A percentile compares a stretch with the other conserved stretches of the same genome.
These are phyloP conservation scores for Mohoua ochrocephala DNA, from an alignment of 2,113 vertebrate genomes.

Conservation along the genomic window DNA sequence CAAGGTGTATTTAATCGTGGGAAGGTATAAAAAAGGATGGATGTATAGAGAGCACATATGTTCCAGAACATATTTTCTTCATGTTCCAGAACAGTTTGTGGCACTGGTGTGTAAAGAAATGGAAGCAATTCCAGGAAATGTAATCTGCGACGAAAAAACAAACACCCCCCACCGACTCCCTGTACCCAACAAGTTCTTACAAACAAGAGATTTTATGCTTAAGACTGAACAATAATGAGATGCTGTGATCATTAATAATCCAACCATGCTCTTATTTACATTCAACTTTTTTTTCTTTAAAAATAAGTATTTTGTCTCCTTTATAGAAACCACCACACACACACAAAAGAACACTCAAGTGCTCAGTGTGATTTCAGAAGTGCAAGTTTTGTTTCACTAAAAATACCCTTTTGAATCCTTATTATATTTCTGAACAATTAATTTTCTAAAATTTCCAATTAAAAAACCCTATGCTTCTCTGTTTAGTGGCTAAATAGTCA, in stretches of 20 bases:
- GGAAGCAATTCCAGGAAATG: background rate
- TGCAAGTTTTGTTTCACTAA: background rate
- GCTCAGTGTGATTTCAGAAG: background rate
- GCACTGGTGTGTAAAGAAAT: background rate
- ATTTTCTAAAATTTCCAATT: background rate
- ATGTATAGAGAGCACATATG: background rate
- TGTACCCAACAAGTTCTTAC: background rate
- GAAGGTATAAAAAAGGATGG: background rate
- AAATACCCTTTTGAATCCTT: background rate
- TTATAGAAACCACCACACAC: background rate
- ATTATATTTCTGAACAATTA: background rate
- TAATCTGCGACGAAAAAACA: background rate
- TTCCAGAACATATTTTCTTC: background rate
- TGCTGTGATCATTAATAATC: background rate
- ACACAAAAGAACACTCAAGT: background rate
- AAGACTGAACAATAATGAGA: background rate
- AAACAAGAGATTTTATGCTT: background rate
- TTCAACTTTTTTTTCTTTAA: background rate
- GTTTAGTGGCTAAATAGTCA: background rate
- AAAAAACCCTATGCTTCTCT: background rate
- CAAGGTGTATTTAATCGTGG: background rate
- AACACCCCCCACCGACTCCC: background rate
- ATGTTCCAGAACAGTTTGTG: background rate
- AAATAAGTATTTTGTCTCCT: background rate
- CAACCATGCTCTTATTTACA: background rate